Base-by-base conservation (phyloP, 1,140 invertebrate genomes). In the Eufriesea mexicana region DNA sequence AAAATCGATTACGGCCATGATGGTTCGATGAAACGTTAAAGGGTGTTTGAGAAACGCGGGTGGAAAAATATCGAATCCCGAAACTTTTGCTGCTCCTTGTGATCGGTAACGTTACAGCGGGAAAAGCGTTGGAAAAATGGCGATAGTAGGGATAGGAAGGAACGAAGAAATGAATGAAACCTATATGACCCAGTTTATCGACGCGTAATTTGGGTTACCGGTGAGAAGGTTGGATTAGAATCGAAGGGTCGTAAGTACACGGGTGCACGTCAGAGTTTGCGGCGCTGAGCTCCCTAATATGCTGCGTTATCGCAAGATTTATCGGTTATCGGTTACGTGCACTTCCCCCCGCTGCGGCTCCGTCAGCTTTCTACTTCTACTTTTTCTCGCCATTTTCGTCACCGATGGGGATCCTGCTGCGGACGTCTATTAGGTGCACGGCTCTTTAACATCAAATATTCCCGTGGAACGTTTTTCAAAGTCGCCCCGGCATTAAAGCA, bases 271-370 rank as follows among this genome's bases (percentile, higher is more conserved):
- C 59, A 67, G 67, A 82, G 59, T 85, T 86, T 82, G 83, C 64
- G 76, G 59, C 78, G 75, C 55, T 81, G 64, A 49, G 78, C 64
- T 74, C 57, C 66, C 55, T 81, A 71, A 74, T 71, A 75, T 59
- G 75, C 73, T 20, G 54, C 77, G 70, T 80, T 85, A 87, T 77
- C 79, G 67, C 75, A 55, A 75, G 76, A 87, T 88, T 88, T 88
- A 88, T 88, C 84, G 86, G 78, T 88, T 88, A 88, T 88, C 83
- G 86, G 74, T 82, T 88, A 75, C 73, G 84, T 70, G 75, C 77
- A 67, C 71, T 61, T 81, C 64, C 62, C 72, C 76, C 54, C 54
- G 47, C 35, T 35, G 61, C 35, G 62, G 68, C 54, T 68, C 28
- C 25, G 64, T 51, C 66, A 68, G 28, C 45, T 68, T 79, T 51